Base-by-base conservation (phyloP, 1,140 invertebrate genomes). In the Pissodes strobi region DNA sequence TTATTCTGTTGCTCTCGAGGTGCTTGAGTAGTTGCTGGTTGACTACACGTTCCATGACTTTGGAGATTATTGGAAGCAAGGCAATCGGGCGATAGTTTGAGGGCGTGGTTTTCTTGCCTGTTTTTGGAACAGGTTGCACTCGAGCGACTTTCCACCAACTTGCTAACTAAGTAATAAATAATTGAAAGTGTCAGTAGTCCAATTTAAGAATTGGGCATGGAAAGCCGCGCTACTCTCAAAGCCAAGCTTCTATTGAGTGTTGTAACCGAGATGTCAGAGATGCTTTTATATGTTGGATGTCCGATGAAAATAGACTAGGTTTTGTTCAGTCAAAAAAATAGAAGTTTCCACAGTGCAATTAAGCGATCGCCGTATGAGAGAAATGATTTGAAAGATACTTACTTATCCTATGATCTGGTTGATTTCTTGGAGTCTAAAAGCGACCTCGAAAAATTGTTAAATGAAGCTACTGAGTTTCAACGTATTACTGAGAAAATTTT, bases 231-330 rank as follows among this genome's bases (percentile, higher is more conserved):
- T 73, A 79, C 53, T 51, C 46, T 6, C 46, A 51, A 15, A 51
- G 46, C 19, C 70, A 79, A 63, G 70, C 71, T 34, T 66, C 60
- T 64, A 70, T 80, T 3, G 73, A 81, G 66, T 51, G 70, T 72
- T n/a, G n/a, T n/a, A n/a, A n/a, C n/a, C n/a, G n/a, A n/a, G n/a
- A 79, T 48, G 65, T 80, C 17, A 30, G 77, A 72, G 72, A 76
- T 63, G 74, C 75, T 63, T 51, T 78, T 15, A 66, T 15, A 27
- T 68, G 72, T 30, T 76, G 70, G 69, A 71, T 72, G 64, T n/a
- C 57, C 19, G 70, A 76, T 61, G 65, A 77, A 39, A 64, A 74
- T 57, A 59, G 67, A n/a, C 13, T 78, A 13, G 17, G 53, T 30
- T 74, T 76, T 74, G 64, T 73, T 45, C 71, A 79, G 59, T 69